These are phyloP conservation scores for Notechis scutatus DNA, from an alignment of 2,113 vertebrate species.

Conservation along the genomic window DNA sequence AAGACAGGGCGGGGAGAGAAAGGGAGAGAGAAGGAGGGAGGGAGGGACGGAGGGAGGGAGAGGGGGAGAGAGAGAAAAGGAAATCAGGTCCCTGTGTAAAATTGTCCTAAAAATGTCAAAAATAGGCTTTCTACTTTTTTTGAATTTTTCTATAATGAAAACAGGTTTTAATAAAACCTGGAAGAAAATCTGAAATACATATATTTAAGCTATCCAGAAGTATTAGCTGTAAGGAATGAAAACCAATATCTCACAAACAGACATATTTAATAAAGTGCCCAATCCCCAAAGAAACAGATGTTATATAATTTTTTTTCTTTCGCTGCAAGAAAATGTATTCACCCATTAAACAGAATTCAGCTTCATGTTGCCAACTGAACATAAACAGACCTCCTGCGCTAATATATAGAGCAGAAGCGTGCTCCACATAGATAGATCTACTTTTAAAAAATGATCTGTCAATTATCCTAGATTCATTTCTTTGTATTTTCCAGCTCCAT, in stretches of 20 bases:
- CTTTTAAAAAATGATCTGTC: not conserved
- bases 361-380: not conserved
- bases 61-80: not conserved
- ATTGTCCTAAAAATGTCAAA: conserved; percentile 7
- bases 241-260: not conserved
- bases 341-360: conserved; percentile 24
- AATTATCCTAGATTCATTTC: not conserved
- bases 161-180: not conserved
- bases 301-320: conserved; percentile 28
- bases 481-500: conserved; percentile 3
- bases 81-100: not conserved
- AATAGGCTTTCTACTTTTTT: not conserved
- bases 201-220: not conserved
- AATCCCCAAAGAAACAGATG: not conserved
- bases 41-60: not conserved
- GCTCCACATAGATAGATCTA: not conserved
- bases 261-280: conserved; percentile 20
- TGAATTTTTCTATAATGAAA: not conserved
- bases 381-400: not conserved
- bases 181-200: not conserved
- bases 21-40: not conserved
- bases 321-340: not conserved
- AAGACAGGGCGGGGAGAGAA: not conserved
- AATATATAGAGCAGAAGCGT: not conserved
- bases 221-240: accelerated